A percentile compares a stretch with the other conserved stretches of the same genome.
Evolutionary conservation across 2,113 vertebrate species (phyloP).

Genomic region (Plecotus auritus): DNA sequence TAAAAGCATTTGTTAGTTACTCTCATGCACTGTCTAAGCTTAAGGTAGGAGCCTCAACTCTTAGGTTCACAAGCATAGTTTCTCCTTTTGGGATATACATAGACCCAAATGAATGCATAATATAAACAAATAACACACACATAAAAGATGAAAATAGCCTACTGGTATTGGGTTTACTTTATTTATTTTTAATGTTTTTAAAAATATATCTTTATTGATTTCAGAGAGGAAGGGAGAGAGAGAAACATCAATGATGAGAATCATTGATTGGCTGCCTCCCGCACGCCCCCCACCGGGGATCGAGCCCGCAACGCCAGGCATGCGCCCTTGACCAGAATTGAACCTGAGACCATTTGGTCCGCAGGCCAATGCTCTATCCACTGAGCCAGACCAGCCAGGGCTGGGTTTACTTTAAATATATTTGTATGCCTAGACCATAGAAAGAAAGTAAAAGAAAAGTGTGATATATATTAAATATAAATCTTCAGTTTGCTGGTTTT

Average conservation of each 20-base stretch:
- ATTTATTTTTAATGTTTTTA: too few relatives aligned
- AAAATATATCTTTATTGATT: too few relatives aligned
- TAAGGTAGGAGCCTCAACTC: background rate
- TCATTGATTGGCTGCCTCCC: too few relatives aligned
- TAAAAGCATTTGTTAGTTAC: background rate
- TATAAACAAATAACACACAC: background rate
- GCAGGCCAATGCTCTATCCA: too few relatives aligned
- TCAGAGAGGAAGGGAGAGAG: too few relatives aligned
- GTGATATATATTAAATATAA: background rate
- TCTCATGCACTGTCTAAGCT: background rate
- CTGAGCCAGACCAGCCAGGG: too few relatives aligned
- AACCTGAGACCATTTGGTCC: too few relatives aligned
- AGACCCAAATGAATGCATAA: background rate
- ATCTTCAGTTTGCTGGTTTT: background rate
- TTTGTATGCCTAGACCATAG: background rate
- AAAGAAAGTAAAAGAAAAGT: constrained; percentile 10
- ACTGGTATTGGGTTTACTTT: background rate
- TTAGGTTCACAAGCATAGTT: background rate
- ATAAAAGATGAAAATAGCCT: background rate
- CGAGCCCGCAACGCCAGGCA: too few relatives aligned
- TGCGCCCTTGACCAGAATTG: too few relatives aligned
- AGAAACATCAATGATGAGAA: too few relatives aligned
- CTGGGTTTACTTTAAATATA: background rate
- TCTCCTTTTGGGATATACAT: background rate
- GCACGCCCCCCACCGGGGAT: too few relatives aligned